Evolutionary conservation across 2,888 invertebrate species (phyloP).

Genomic region (Nymphalis urticae): DNA sequence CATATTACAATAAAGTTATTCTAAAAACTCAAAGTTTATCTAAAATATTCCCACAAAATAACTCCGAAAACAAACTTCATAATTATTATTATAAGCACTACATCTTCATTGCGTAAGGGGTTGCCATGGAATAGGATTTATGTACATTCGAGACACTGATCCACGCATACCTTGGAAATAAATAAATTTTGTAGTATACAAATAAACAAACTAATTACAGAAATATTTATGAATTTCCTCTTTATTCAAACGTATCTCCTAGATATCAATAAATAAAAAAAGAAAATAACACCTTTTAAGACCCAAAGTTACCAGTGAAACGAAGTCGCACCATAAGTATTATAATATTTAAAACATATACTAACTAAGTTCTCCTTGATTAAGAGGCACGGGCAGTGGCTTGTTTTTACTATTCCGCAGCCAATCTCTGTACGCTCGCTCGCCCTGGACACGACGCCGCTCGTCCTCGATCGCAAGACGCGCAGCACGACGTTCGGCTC

Average conservation of each 20-base stretch:
- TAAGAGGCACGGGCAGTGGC: slow-evolving; percentile 83
- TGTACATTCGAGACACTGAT: slow-evolving; percentile 83
- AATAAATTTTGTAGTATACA: not conserved
- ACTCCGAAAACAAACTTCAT: not conserved
- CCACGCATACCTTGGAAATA: slow-evolving; percentile 82
- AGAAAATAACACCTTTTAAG: not conserved
- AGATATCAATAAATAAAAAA: too few species aligned
- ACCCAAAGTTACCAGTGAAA: not conserved
- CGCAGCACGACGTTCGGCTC: slow-evolving; percentile 71
- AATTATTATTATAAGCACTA: slow-evolving; percentile 3
- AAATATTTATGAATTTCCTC: too few species aligned
- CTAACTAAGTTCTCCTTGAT: slow-evolving; percentile 83
- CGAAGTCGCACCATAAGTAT: not conserved
- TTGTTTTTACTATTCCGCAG: slow-evolving; percentile 82
- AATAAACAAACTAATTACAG: not conserved
- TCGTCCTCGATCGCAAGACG: slow-evolving; percentile 78
- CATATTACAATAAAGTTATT: slow-evolving; percentile 40
- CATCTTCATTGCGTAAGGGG: slow-evolving; percentile 55
- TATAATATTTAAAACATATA: not conserved
- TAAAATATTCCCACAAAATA: slow-evolving; percentile 16
- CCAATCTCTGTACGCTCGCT: slow-evolving; percentile 84
- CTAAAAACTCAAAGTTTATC: slow-evolving; percentile 30
- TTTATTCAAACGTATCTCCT: too few species aligned
- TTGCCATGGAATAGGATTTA: slow-evolving; percentile 86
- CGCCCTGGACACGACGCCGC: slow-evolving; percentile 75